A percentile compares a stretch with the other conserved stretches of the same genome.
phyloP scores from a whole-genome alignment of 2,113 vertebrate species.

The Vulpes vulpes region DNA sequence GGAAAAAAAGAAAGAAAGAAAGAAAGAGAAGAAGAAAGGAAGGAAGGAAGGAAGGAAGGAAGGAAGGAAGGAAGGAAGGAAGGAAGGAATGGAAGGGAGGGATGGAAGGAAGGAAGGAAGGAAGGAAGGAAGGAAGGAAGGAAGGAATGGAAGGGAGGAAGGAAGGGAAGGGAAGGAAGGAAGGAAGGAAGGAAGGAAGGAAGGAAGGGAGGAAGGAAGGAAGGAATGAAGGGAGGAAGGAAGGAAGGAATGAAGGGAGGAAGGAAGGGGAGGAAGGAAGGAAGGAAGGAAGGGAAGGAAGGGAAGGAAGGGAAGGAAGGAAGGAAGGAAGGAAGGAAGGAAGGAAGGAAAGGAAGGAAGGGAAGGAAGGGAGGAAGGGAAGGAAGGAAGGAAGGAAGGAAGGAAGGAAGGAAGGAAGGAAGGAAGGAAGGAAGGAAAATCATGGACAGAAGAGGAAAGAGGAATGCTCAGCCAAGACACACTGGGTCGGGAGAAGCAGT shows the following conservation, averaged over 20 bases:
- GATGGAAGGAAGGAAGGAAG: neutral
- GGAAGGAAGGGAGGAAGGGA: neutral
- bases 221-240: neutral
- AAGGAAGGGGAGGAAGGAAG: neutral
- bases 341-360: neutral
- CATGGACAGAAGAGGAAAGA: neutral
- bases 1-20: too few relatives aligned
- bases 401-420: too few relatives aligned
- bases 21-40: too few relatives aligned
- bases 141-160: neutral
- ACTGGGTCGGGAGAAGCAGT: neutral
- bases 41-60: neutral
- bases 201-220: neutral
- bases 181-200: neutral
- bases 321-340: too few relatives aligned
- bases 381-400: too few relatives aligned
- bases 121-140: neutral
- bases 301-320: neutral
- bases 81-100: neutral
- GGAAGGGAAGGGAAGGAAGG: too few relatives aligned
- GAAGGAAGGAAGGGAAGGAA: neutral
- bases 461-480: neutral
- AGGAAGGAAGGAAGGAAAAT: neutral
- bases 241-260: neutral
- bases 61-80: neutral